Base-by-base conservation (phyloP, 2,797 vertebrate species). In the Hapalemur alaotrensis region DNA sequence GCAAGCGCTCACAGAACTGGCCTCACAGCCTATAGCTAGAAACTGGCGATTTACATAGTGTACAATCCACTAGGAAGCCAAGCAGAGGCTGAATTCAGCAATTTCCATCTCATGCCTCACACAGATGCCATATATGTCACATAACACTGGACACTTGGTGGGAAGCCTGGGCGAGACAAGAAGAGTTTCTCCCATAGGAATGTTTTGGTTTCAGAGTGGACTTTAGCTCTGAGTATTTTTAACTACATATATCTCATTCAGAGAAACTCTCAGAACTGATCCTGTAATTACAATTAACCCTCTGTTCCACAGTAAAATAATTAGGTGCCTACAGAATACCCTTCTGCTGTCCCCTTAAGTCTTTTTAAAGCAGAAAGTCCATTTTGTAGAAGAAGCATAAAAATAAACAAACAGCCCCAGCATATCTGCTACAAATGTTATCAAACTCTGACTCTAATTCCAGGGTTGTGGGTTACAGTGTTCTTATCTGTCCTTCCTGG, bases 361-460 rank as follows among this genome's bases (percentile, higher is more conserved):
- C 8, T 41, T 35, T 41, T 92, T 84, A 70, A 54, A 2, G 6
- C 59, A 46, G 65, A 79, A 96, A 95, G 83, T 95, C 89, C 83
- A 67, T 72, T 95, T 94, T 52, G 89, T 41, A 87, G 89, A 94
- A 88, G 48, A 84, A 87, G 25, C 87, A 82, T 72, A 86, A 92
- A 97, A 96, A 93, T 86, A 95, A 97, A 91, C 32, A 95, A 90
- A 96, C 17, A 94, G 78, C 25, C 30, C 30, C 69, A 75, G 46
- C 43, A 15, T 87, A 89, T 79, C 91, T 75, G 4, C 35, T 15
- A 10, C 30, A 30, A 94, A 72, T 85, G 18, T 46, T 79, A 97
- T 72, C 96, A 89, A 86, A 94, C 79, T 69, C 95, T 38, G 91
- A 89, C 85, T 94, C 89, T 80, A 87, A 96, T 95, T 95, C 43